These are phyloP conservation scores for Enteromius mattozi DNA, from an alignment of 2,797 vertebrate genomes.

Conservation along the genomic window DNA sequence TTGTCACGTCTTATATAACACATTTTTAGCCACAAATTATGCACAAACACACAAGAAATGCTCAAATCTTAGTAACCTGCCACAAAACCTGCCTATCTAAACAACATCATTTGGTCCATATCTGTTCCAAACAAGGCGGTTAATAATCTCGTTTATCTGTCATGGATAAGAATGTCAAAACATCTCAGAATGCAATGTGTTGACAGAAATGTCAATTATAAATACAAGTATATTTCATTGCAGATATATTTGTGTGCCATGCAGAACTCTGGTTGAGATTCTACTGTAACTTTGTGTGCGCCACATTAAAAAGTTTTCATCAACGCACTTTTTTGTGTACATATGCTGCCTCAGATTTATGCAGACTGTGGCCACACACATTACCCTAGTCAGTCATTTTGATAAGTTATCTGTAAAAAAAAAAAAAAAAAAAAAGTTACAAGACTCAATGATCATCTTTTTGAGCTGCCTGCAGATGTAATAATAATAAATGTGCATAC, in stretches of 20 bases:
- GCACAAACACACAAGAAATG: slow-evolving; percentile 15
- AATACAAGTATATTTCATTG: slow-evolving; percentile 2
- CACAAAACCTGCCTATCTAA: slow-evolving; percentile 7
- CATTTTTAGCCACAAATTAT: slow-evolving; percentile 16
- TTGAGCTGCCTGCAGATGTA: background rate
- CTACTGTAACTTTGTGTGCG: background rate
- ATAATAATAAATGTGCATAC: background rate
- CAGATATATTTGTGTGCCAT: background rate
- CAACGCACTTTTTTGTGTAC: background rate
- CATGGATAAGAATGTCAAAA: background rate
- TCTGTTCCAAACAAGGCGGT: background rate
- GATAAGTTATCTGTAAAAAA: background rate
- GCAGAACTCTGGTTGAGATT: background rate
- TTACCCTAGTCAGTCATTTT: background rate
- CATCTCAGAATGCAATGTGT: background rate
- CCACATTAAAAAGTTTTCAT: background rate
- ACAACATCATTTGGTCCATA: background rate
- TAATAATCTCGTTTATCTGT: slow-evolving; percentile 1
- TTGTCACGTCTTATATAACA: slow-evolving; percentile 46
- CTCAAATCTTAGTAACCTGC: slow-evolving; percentile 1
- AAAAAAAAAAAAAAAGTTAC: background rate
- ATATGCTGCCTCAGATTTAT: background rate
- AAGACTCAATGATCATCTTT: background rate
- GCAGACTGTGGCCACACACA: background rate
- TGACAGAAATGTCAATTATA: slow-evolving; percentile 17